These are phyloP conservation scores for Sus scrofa DNA, from an alignment of 2,113 vertebrate species.

Conservation along the genomic window DNA sequence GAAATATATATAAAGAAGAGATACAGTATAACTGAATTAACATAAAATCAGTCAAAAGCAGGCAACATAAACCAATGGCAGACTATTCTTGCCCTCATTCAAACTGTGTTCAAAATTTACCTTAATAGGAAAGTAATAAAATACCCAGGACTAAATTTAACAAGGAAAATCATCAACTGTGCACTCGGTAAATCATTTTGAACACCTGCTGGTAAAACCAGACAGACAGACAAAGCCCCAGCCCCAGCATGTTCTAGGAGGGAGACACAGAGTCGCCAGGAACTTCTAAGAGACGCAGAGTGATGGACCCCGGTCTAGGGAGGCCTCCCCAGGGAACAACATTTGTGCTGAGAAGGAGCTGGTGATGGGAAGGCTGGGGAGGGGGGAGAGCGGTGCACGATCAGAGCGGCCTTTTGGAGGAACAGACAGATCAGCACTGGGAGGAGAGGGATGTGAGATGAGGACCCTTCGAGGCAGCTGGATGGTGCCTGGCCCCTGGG, in stretches of 20 bases:
- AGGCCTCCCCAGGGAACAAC: neutral
- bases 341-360: neutral
- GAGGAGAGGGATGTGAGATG: neutral
- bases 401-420: neutral
- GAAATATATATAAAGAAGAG: neutral
- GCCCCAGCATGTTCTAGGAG: neutral
- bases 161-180: neutral
- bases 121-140: neutral
- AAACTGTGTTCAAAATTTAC: neutral
- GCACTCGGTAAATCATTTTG: neutral
- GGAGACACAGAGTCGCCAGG: neutral
- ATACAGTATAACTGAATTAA: neutral
- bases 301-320: no score
- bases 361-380: neutral
- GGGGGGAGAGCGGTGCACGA: neutral
- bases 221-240: neutral
- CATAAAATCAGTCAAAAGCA: neutral
- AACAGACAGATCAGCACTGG: neutral
- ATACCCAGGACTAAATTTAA: neutral
- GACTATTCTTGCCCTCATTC: neutral
- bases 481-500: no score
- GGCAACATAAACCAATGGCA: neutral
- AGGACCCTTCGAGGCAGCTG: accelerated
- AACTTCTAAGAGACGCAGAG: neutral
- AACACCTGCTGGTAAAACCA: neutral